Base-by-base conservation (phyloP, 2,113 vertebrate species). In the Micromys minutus region DNA sequence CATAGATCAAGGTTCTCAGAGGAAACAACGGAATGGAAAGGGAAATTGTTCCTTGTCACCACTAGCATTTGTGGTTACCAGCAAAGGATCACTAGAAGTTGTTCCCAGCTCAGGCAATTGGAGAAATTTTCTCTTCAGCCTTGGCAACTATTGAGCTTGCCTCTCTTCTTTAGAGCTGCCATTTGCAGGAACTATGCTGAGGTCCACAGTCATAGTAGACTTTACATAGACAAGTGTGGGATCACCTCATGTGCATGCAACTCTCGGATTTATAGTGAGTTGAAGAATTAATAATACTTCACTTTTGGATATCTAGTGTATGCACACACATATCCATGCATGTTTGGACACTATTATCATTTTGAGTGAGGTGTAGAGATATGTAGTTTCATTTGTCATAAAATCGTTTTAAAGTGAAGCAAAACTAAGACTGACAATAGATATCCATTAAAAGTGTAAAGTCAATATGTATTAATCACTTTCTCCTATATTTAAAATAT, bases 1-100 rank as follows among this genome's bases (percentile, higher is more conserved):
- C 94, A 69, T 2, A 91, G 93, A 97, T 97, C 93, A 90, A 95
- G 93, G 67, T 31, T 77, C 88, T 89, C n/a, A 2, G 74, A 92
- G 61, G 76, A 95, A 83, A 95, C 31, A 67, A 67, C 0, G 5
- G 88, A 93, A 87, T 80, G 89, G 79, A 71, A 89, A 86, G 57
- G 61, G 75, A 89, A 89, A 88, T 95, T 39, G 79, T 3, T 84
- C 29, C 80, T 63, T 1, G 1, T 89, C 63, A 47, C 42, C 86
- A 72, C 47, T 81, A 94, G 50, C 52, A 63, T 93, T 45, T 22
- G 52, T 26, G 74, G 52, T 63, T 93, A 65, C 80, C 26, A 90
- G 87, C 63, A 83, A 87, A 92, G 80, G 67, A 83, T 88, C 80
- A 69, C 50, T 85, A 89, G 77, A 92, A 97, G 67, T 71, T 93